phyloP scores from a whole-genome alignment of 2,888 invertebrate species.

The Drosophila maculinotata region DNA sequence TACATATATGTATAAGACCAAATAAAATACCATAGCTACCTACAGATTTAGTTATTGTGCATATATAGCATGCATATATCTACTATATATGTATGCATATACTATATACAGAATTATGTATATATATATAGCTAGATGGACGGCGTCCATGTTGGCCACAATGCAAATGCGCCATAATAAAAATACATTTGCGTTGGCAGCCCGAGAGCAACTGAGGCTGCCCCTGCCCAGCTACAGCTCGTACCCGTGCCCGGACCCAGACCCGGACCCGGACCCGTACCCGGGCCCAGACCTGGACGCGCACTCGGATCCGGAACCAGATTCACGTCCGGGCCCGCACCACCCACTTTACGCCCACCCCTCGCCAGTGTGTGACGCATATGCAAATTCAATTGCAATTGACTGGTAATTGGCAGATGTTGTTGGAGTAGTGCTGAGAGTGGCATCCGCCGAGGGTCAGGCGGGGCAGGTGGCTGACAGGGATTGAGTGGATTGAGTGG shows the following conservation, averaged over 20 bases:
- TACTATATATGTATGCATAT: slow-evolving; percentile 5
- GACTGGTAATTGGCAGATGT: slow-evolving; percentile 20
- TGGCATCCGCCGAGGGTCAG: no score
- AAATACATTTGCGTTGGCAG: slow-evolving; percentile 53
- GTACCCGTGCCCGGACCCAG: no score
- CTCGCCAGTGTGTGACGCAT: slow-evolving; percentile 17
- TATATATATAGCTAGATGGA: neutral
- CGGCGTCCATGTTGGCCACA: no score
- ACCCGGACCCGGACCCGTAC: no score
- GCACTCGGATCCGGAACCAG: neutral
- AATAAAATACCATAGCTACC: slow-evolving; percentile 10
- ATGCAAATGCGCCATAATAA: slow-evolving; percentile 41
- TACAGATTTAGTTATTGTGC: slow-evolving; percentile 5
- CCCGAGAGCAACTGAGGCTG: slow-evolving; percentile 5
- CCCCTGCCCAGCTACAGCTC: neutral
- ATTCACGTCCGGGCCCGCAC: neutral
- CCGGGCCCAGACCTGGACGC: no score
- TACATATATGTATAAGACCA: neutral
- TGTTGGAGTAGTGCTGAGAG: slow-evolving; percentile 5
- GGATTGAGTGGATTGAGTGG: neutral
- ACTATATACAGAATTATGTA: slow-evolving; percentile 12
- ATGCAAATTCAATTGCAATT: slow-evolving; percentile 43
- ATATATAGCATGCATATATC: slow-evolving; percentile 1
- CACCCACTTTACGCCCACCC: neutral
- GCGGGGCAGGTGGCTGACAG: neutral